Conservation (phyloP, 2,888 invertebrate species). For the Ornithoptera alexandrae region DNA sequence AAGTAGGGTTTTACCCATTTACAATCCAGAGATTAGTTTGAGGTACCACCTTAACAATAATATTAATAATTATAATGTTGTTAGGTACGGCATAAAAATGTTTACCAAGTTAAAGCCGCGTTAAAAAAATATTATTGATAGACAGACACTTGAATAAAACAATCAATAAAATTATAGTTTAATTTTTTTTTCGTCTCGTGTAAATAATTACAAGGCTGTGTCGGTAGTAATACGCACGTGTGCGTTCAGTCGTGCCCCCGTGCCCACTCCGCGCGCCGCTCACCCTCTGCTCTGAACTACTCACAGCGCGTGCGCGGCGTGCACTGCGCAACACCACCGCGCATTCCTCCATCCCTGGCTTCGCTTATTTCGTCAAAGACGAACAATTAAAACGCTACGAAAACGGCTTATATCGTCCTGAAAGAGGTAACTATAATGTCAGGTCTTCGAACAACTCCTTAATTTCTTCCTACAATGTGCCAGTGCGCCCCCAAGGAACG, state of each 20-base stretch:
- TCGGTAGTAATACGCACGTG: background rate
- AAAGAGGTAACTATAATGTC: constrained; percentile 58
- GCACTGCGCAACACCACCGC: constrained; percentile 60
- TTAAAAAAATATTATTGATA: too few species aligned
- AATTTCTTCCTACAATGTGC: constrained; percentile 38
- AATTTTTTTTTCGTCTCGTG: too few species aligned
- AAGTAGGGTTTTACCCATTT: too few species aligned
- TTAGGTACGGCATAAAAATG: too few species aligned
- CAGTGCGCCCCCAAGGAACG: constrained; percentile 36
- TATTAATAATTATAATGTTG: too few species aligned
- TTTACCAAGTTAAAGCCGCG: too few species aligned
- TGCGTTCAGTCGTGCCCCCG: constrained; percentile 27
- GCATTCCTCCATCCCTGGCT: constrained; percentile 54
- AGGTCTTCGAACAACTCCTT: constrained; percentile 33
- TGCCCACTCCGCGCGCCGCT: constrained; percentile 34
- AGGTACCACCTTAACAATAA: too few species aligned
- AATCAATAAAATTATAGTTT: too few species aligned
- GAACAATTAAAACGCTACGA: constrained; percentile 65
- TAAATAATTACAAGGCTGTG: too few species aligned
- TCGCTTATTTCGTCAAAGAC: constrained; percentile 60
- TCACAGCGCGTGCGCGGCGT: constrained; percentile 41
- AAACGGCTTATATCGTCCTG: constrained; percentile 47
- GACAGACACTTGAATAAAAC: too few species aligned
- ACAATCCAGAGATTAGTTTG: too few species aligned
- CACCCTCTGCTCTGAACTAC: constrained; percentile 39